phyloP scores from a whole-genome alignment of 2,797 vertebrate species.

The Karalla daura region DNA sequence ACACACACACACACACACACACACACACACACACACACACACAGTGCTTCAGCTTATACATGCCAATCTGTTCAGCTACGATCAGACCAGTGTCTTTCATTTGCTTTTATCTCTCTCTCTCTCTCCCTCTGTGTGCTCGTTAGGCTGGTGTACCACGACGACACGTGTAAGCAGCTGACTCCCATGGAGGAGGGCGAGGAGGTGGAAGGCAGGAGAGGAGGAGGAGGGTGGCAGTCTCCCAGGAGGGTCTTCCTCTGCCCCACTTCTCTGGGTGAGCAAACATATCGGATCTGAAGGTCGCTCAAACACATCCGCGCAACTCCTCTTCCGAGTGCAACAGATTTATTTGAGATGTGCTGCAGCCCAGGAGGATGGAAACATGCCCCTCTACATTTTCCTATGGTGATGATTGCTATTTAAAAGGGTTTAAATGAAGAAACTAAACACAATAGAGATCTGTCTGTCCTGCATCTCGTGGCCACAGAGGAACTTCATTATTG shows the following conservation, averaged over 20 bases:
- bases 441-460: too few species aligned
- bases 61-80: neutral
- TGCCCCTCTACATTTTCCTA: too few species aligned
- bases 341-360: too few species aligned
- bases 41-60: too few species aligned
- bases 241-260: slow-evolving; percentile 94
- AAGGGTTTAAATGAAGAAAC: too few species aligned
- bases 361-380: too few species aligned
- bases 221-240: slow-evolving; percentile 86
- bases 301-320: neutral
- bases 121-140: slow-evolving; percentile 34
- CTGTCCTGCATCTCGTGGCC: too few species aligned
- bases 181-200: slow-evolving; percentile 86
- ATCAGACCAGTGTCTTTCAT: neutral
- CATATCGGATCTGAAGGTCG: neutral
- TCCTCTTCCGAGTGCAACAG: too few species aligned
- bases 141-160: slow-evolving; percentile 93
- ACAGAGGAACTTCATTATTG: too few species aligned
- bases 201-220: slow-evolving; percentile 77
- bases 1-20: too few species aligned
- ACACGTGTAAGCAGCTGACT: slow-evolving; percentile 92
- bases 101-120: neutral
- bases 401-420: too few species aligned
- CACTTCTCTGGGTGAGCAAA: slow-evolving; percentile 87
- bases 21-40: too few species aligned